These are phyloP conservation scores for Streptopelia turtur DNA, from an alignment of 2,797 vertebrate genomes.

Conservation along the genomic window DNA sequence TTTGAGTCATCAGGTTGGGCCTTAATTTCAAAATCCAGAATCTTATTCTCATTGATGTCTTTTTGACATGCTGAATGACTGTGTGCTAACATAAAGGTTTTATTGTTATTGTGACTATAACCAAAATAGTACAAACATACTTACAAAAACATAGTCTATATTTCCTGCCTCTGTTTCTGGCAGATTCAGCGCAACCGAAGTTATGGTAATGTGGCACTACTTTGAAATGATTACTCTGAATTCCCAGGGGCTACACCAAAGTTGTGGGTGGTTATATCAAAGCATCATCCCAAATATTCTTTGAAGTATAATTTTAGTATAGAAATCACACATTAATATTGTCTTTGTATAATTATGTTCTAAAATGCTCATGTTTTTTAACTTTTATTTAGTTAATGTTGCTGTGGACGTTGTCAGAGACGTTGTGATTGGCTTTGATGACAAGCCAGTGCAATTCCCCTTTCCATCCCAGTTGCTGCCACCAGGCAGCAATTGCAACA, in stretches of 20 bases:
- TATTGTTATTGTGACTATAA: neutral
- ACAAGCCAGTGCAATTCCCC: neutral
- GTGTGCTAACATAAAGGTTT: neutral
- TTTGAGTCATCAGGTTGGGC: neutral
- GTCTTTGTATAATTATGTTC: neutral
- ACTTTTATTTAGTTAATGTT: neutral
- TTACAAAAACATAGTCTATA: neutral
- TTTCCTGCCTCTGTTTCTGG: neutral
- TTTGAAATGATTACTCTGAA: neutral
- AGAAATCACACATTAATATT: neutral
- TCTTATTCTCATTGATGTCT: neutral
- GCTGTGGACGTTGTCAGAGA: neutral
- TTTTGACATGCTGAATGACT: neutral
- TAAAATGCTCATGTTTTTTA: neutral
- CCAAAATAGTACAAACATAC: neutral
- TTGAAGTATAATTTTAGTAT: neutral
- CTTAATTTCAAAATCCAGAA: neutral
- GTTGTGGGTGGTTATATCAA: neutral
- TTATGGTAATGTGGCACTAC: neutral
- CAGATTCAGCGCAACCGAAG: neutral
- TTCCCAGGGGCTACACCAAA: neutral
- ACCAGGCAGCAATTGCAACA: neutral
- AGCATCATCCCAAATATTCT: neutral
- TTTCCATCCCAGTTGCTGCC: neutral
- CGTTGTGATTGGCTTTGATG: neutral